Evolutionary conservation across 1,140 invertebrate genomes (phyloP).

Genomic region (Temnothorax curvispinosus): DNA sequence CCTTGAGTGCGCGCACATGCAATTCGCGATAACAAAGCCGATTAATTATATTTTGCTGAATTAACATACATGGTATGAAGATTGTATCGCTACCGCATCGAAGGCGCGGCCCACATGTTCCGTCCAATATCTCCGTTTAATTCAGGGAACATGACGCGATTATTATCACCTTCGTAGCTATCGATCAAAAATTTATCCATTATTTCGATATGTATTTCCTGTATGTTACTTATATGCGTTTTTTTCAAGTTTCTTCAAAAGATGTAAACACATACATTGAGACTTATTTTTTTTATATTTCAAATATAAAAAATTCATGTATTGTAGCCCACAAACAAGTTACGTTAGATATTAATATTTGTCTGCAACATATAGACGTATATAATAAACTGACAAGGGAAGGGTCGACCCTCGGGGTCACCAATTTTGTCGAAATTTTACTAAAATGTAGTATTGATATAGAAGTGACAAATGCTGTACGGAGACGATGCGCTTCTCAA

Average conservation of each 20-base stretch:
- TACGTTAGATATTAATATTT: background rate
- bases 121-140: constrained; percentile 14
- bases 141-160: constrained; percentile 34
- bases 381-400: too few relatives aligned
- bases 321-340: background rate
- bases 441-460: too few relatives aligned
- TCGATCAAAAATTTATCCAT: constrained; percentile 20
- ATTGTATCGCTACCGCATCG: constrained; percentile 1
- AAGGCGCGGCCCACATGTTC: background rate
- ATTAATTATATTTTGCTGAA: constrained; percentile 51
- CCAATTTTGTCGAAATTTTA: too few relatives aligned
- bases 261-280: background rate
- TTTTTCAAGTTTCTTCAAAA: background rate
- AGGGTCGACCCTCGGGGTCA: too few relatives aligned
- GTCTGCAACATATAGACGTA: too few relatives aligned
- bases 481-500: too few relatives aligned
- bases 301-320: constrained; percentile 68
- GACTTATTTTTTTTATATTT: constrained; percentile 77
- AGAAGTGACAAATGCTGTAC: too few relatives aligned
- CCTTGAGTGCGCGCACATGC: too few relatives aligned
- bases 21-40: background rate
- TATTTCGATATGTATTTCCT: background rate
- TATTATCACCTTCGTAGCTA: background rate
- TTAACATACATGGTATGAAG: constrained; percentile 35
- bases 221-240: background rate